Evolutionary conservation across 2,888 invertebrate genomes (phyloP).

Genomic region (Rhingia campestris): DNA sequence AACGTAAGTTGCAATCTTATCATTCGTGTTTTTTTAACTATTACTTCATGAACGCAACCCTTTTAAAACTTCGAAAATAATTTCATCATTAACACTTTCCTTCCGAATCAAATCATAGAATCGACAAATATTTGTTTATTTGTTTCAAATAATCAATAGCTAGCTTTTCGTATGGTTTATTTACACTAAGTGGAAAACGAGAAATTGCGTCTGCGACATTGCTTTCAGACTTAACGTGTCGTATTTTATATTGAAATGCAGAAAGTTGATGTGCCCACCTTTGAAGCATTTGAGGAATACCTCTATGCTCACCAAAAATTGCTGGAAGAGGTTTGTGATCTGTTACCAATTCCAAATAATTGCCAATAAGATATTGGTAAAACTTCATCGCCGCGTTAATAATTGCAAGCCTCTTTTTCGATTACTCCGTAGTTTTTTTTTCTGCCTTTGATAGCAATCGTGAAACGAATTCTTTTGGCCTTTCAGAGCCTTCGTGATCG

Average conservation of each 20-base stretch:
- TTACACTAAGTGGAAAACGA: constrained; percentile 7
- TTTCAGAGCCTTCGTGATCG: constrained; percentile 78
- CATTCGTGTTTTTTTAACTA: neutral
- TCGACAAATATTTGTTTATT: neutral
- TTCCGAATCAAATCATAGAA: neutral
- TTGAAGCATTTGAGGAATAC: constrained; percentile 76
- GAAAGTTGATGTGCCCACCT: constrained; percentile 31
- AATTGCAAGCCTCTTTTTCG: constrained; percentile 77
- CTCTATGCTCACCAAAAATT: constrained; percentile 76
- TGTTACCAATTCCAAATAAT: constrained; percentile 79
- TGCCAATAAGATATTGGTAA: constrained; percentile 79
- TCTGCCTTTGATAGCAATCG: constrained; percentile 75
- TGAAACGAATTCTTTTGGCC: constrained; percentile 79
- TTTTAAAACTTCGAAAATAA: neutral
- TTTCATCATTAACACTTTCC: neutral
- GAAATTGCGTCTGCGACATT: constrained; percentile 21
- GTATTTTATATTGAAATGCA: constrained; percentile 29
- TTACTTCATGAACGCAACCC: neutral
- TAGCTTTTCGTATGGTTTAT: neutral
- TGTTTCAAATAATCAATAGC: neutral
- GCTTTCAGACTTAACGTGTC: neutral
- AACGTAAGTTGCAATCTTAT: constrained; percentile 6
- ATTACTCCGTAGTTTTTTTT: constrained; percentile 76
- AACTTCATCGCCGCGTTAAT: constrained; percentile 79
- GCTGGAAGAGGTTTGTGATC: constrained; percentile 78